Conservation (phyloP, 2,888 invertebrate species). For the Arrhopalites spinosus region DNA sequence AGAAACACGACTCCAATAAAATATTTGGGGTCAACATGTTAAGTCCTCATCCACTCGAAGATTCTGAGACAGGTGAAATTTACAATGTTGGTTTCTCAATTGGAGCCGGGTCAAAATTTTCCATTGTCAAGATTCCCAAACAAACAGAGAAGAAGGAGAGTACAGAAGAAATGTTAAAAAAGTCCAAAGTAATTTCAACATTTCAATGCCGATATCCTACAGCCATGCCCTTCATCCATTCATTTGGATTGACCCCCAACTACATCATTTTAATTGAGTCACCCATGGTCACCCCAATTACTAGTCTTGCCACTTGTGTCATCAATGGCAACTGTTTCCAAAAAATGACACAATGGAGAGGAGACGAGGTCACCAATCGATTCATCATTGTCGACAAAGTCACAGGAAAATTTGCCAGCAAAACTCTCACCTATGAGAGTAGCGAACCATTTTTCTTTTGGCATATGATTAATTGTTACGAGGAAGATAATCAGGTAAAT, state of each 20-base stretch:
- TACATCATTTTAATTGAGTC: conserved; percentile 61
- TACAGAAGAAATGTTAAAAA: conserved; percentile 16
- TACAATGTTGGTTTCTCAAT: conserved; percentile 29
- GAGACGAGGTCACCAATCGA: conserved; percentile 56
- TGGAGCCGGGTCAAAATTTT: conserved; percentile 33
- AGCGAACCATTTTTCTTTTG: conserved; percentile 62
- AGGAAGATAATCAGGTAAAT: conserved; percentile 56
- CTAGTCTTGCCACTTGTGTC: conserved; percentile 55
- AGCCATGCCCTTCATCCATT: conserved; percentile 58
- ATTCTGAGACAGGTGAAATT: conserved; percentile 4
- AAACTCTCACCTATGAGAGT: too few species aligned
- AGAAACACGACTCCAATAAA: conserved; percentile 35
- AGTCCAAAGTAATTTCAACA: conserved; percentile 32
- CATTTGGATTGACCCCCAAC: conserved; percentile 64
- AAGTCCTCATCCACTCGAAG: conserved; percentile 27
- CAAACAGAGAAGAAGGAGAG: neutral
- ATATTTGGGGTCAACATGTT: conserved; percentile 32
- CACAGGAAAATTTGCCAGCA: conserved; percentile 59
- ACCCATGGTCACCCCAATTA: conserved; percentile 60
- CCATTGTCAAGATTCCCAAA: conserved; percentile 17
- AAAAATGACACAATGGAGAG: conserved; percentile 39
- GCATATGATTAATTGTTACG: conserved; percentile 64
- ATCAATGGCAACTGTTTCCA: conserved; percentile 27
- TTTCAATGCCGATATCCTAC: conserved; percentile 30
- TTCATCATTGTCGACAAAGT: conserved; percentile 60